Percentiles rank a stretch among this genome's conserved stretches.
phyloP scores from a whole-genome alignment of 2,888 invertebrate species.

The Drosophila austrosaltans region DNA sequence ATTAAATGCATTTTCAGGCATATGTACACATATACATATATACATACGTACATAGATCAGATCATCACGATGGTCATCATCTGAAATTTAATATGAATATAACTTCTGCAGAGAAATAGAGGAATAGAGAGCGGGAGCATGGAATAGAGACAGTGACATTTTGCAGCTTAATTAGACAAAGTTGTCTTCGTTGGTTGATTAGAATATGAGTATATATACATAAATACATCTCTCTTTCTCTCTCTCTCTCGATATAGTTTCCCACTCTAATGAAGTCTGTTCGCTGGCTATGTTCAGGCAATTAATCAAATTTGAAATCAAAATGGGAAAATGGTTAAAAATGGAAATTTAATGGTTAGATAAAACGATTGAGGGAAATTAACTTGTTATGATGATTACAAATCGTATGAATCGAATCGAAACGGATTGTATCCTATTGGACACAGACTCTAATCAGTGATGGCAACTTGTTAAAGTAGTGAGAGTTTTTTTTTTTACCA shows the following conservation, averaged over 20 bases:
- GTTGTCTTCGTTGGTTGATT: conserved; percentile 70
- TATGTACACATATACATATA: conserved; percentile 60
- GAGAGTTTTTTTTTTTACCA: conserved; percentile 70
- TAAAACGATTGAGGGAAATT: conserved; percentile 54
- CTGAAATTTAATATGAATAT: conserved; percentile 78
- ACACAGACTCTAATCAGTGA: conserved; percentile 18
- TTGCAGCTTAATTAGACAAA: conserved; percentile 79
- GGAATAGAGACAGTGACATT: conserved; percentile 62
- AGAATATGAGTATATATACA: conserved; percentile 56
- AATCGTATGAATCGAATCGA: conserved; percentile 20
- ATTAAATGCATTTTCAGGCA: conserved; percentile 74
- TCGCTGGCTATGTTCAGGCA: conserved; percentile 52
- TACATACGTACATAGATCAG: conserved; percentile 74
- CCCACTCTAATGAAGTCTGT: conserved; percentile 67
- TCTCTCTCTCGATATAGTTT: conserved; percentile 51
- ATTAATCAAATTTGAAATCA: conserved; percentile 75
- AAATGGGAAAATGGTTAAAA: conserved; percentile 56
- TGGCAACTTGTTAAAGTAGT: background rate
- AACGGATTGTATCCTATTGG: conserved; percentile 10
- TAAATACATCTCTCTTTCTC: background rate
- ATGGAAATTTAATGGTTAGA: conserved; percentile 70
- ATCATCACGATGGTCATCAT: conserved; percentile 79
- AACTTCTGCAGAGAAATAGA: background rate
- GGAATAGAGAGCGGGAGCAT: conserved; percentile 22
- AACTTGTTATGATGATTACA: conserved; percentile 27